Base-by-base conservation (phyloP, 2,888 invertebrate genomes). In the Eupithecia pulchellata region DNA sequence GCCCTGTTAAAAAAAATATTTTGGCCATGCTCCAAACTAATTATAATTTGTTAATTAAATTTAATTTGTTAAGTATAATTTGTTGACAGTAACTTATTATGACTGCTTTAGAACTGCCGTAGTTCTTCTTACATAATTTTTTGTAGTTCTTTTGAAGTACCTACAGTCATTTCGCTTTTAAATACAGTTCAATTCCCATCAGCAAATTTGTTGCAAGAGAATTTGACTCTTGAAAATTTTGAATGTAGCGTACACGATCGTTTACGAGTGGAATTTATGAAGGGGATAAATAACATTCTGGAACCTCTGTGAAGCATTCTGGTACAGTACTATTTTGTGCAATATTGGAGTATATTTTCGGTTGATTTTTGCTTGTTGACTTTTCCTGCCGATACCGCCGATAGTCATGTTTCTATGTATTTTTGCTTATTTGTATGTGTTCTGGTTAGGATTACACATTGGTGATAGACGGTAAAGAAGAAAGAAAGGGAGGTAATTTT, bases 251-350 rank as follows among this genome's bases (percentile, higher is more conserved):
- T 52, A 52, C 13, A 25, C 20, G 52, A 52, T 52, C 52, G 52
- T 52, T 52, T 52, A 52, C 11, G 25, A 47, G 25, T 25, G 25
- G 52, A 52, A 52, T 52, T 52, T 52, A 52, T 52, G 52, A 52
- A 52, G 52, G 13, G 52, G 25, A 52, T 25, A 47, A 20, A 52
- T 52, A 52, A 52, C 25, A 52, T 25, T 52, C 25, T 25, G 25
- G 25, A 25, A 52, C 11, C 13, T 25, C 20, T 52, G n/a, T n/a
- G 47, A 9, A 20, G 13, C 25, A n/a, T 25, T 20, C 25, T 25
- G 13, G 25, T 13, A 4, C 52, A 4, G 25, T 17, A 52, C 20
- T 13, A 52, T 52, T 25, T 52, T 52, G 52, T 52, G 52, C 20
- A 25, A 52, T 52, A 52, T 52, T 25, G 2, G 4, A 0, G 13